Evolutionary conservation across 2,113 vertebrate species (phyloP).

Genomic region (Tapirus terrestris): DNA sequence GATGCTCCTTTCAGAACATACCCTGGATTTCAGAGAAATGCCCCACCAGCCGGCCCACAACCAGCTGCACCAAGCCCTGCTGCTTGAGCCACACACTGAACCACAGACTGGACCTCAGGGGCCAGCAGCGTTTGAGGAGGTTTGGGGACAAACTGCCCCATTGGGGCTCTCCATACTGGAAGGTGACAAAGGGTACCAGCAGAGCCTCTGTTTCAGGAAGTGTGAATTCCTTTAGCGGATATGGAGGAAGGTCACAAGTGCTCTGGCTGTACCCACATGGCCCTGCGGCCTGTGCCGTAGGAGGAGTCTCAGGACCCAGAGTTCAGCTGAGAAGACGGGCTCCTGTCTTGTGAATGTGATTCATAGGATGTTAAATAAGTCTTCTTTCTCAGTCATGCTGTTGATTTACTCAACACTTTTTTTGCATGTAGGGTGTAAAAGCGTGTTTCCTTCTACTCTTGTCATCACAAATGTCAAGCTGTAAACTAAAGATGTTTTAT

Average conservation of each 20-base stretch:
- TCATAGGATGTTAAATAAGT: background rate
- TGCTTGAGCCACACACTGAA: background rate
- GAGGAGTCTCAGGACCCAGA: background rate
- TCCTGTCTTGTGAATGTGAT: background rate
- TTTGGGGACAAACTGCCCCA: background rate
- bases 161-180: background rate
- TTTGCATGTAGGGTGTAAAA: background rate
- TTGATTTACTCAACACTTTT: background rate
- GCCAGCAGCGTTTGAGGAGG: background rate
- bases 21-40: background rate
- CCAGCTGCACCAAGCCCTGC: background rate
- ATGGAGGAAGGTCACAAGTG: background rate
- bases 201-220: background rate
- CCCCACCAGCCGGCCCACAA: background rate
- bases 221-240: background rate
- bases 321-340: background rate
- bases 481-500: background rate
- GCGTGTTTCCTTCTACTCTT: background rate
- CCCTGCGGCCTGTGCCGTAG: background rate
- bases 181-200: background rate
- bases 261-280: background rate
- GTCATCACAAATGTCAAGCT: background rate
- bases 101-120: background rate
- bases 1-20: background rate
- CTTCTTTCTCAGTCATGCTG: background rate